These are phyloP conservation scores for Sesia bembeciformis DNA, from an alignment of 2,888 invertebrate species.

Conservation along the genomic window DNA sequence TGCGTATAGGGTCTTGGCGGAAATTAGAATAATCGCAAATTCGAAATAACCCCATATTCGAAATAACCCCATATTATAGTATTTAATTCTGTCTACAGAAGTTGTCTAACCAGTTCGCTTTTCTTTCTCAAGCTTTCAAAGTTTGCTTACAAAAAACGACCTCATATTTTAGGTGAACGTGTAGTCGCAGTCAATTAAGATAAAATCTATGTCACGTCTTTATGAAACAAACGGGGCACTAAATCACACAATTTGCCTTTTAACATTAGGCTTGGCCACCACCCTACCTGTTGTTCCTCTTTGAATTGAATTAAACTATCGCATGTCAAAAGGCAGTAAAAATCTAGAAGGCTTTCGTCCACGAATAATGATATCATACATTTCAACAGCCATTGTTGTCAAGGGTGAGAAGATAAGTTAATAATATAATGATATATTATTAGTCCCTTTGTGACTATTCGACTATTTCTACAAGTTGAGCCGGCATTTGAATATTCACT, in stretches of 20 bases:
- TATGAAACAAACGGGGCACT: not conserved
- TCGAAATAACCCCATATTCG: too few species aligned
- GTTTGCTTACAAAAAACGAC: too few species aligned
- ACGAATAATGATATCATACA: constrained; percentile 66
- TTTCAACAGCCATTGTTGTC: constrained; percentile 71
- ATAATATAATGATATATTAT: constrained; percentile 72
- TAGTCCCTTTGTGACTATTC: constrained; percentile 48
- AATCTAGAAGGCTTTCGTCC: constrained; percentile 34
- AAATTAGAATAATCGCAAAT: too few species aligned
- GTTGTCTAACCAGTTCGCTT: not conserved
- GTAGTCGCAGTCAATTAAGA: not conserved
- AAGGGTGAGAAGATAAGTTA: constrained; percentile 73
- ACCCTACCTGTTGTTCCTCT: constrained; percentile 40
- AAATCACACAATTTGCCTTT: not conserved
- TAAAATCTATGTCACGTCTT: not conserved
- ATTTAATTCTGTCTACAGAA: too few species aligned
- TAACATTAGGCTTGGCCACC: not conserved
- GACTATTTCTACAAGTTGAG: constrained; percentile 41
- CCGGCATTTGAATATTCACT: constrained; percentile 23
- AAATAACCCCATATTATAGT: too few species aligned
- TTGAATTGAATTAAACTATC: constrained; percentile 63
- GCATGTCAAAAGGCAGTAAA: constrained; percentile 65
- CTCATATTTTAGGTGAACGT: too few species aligned
- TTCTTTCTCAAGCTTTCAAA: not conserved
- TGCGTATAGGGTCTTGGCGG: too few species aligned